phyloP scores from a whole-genome alignment of 1,140 invertebrate genomes.

The Ericerus pela region DNA sequence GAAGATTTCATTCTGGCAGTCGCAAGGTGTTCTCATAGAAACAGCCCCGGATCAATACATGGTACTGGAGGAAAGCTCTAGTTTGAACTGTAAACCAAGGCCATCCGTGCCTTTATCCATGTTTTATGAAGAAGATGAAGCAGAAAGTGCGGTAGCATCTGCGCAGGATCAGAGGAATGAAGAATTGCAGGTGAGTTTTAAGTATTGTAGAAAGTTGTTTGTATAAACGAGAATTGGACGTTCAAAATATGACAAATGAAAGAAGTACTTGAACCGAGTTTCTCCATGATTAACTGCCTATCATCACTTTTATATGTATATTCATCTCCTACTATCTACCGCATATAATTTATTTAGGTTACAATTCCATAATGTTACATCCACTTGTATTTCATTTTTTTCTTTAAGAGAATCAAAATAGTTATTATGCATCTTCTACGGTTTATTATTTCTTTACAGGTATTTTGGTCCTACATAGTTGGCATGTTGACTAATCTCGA shows the following conservation, averaged over 20 bases:
- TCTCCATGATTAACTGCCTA: no score
- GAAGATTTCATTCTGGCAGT: slow-evolving; percentile 84
- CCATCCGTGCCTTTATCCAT: slow-evolving; percentile 27
- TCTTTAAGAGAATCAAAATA: background rate
- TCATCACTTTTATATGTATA: no score
- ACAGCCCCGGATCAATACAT: slow-evolving; percentile 55
- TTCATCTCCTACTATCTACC: no score
- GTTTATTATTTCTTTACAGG: slow-evolving; percentile 34
- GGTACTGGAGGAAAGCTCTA: slow-evolving; percentile 50
- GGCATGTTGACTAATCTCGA: slow-evolving; percentile 94
- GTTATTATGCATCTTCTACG: background rate
- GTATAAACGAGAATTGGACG: background rate
- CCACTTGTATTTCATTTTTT: background rate
- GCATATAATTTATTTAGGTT: background rate
- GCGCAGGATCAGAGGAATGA: slow-evolving; percentile 83
- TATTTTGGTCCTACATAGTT: slow-evolving; percentile 92
- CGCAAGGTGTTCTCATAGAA: slow-evolving; percentile 63
- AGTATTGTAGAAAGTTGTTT: background rate
- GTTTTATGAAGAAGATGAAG: slow-evolving; percentile 76
- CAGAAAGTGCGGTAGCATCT: slow-evolving; percentile 82
- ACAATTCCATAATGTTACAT: background rate
- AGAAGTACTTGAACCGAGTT: no score
- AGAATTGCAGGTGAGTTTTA: slow-evolving; percentile 53
- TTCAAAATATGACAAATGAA: no score
- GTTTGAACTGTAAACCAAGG: background rate